A percentile compares a stretch with the other conserved stretches of the same genome.
These are phyloP conservation scores for Hiodon tergisus DNA, from an alignment of 2,113 vertebrate species.

Conservation along the genomic window DNA sequence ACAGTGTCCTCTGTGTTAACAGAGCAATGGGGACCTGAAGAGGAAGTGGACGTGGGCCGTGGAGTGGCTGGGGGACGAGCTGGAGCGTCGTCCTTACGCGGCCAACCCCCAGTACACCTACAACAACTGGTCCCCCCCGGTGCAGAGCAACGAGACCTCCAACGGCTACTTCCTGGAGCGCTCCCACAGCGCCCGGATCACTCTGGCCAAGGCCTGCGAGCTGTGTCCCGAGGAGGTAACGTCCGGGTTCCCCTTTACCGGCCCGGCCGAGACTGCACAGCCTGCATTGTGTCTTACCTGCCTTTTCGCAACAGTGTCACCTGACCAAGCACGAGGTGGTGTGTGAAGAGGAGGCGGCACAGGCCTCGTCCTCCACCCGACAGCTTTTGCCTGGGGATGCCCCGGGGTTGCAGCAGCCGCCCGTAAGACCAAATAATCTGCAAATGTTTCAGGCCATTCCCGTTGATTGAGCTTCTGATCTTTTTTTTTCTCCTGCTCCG, in stretches of 20 bases:
- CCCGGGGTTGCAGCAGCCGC: slow-evolving; percentile 46
- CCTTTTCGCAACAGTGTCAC: slow-evolving; percentile 54
- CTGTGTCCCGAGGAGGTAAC: slow-evolving; percentile 97
- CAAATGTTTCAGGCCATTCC: neutral
- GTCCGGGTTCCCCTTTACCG: neutral
- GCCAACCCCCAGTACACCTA: slow-evolving; percentile 97
- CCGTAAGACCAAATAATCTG: slow-evolving; percentile 40
- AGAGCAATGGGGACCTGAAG: slow-evolving; percentile 98
- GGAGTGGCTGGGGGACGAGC: slow-evolving; percentile 96
- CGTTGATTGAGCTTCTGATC: neutral
- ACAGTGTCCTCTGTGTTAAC: slow-evolving; percentile 30
- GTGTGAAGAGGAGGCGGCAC: slow-evolving; percentile 50
- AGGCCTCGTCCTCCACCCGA: slow-evolving; percentile 47
- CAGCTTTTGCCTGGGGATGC: slow-evolving; percentile 53
- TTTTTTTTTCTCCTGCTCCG: no score
- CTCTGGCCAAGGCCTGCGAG: slow-evolving; percentile 98
- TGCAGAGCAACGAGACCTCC: slow-evolving; percentile 98
- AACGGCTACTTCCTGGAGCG: slow-evolving; percentile 98
- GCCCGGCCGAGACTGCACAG: neutral
- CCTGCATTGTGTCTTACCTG: slow-evolving; percentile 41
- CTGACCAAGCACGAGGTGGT: slow-evolving; percentile 54
- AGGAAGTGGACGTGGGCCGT: slow-evolving; percentile 99
- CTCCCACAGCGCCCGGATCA: slow-evolving; percentile 97
- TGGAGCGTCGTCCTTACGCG: slow-evolving; percentile 92
- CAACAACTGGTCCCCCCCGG: slow-evolving; percentile 97